Percentiles rank a stretch among this genome's conserved stretches.
phyloP scores from a whole-genome alignment of 2,113 vertebrate species.

The Hassar affinis region DNA sequence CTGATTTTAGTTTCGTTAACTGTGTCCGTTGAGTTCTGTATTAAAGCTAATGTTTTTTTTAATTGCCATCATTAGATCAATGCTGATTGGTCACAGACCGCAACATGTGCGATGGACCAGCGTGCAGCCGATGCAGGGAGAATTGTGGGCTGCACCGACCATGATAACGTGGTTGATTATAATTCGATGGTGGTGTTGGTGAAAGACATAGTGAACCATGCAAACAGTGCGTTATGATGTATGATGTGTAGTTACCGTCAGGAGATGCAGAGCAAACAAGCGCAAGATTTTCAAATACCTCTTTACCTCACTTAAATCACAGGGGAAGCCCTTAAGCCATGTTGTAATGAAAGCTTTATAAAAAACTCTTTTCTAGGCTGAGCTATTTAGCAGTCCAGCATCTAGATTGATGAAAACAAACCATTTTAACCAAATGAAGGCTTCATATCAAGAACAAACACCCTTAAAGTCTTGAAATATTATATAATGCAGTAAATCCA shows the following conservation, averaged over 20 bases:
- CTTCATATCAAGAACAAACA: not conserved
- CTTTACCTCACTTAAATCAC: not conserved
- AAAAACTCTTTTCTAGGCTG: not conserved
- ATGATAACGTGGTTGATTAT: not conserved
- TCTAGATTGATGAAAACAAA: not conserved
- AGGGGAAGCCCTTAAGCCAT: not conserved
- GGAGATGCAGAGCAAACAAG: not conserved
- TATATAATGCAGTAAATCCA: not conserved
- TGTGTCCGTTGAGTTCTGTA: not conserved
- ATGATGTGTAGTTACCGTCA: not conserved
- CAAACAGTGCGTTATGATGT: not conserved
- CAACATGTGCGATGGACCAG: not conserved
- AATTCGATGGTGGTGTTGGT: not conserved
- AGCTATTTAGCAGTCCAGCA: not conserved
- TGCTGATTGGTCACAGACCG: not conserved
- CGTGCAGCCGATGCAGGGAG: not conserved
- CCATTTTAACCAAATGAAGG: not conserved
- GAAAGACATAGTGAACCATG: not conserved
- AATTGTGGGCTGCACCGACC: not conserved
- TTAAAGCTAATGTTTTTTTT: too few relatives aligned
- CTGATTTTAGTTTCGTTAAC: too few relatives aligned
- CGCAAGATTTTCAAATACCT: not conserved
- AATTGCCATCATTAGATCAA: not conserved
- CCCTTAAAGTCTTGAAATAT: not conserved
- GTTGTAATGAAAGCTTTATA: too few relatives aligned